phyloP scores from a whole-genome alignment of 2,888 invertebrate species.

The Galeruca laticollis region DNA sequence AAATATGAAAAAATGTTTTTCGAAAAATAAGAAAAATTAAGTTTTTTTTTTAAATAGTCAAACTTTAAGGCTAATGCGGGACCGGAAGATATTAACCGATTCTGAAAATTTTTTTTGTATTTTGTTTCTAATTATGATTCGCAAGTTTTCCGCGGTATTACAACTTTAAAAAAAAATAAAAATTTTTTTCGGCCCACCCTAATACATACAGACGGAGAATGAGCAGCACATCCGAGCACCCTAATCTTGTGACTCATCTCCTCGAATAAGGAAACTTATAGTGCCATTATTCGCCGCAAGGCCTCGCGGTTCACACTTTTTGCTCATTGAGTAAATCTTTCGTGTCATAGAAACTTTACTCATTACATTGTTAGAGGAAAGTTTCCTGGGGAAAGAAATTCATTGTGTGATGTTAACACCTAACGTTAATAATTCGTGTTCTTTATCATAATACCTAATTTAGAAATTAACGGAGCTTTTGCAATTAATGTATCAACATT shows the following conservation, averaged over 20 bases:
- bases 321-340: conserved; percentile 24
- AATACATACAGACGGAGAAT: conserved; percentile 9
- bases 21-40: too few relatives aligned
- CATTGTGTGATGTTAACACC: conserved; percentile 2
- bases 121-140: too few relatives aligned
- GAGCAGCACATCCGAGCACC: conserved; percentile 10
- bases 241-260: conserved; percentile 20
- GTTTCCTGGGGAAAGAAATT: background rate
- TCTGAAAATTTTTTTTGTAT: too few relatives aligned
- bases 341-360: conserved; percentile 11
- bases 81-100: too few relatives aligned
- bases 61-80: too few relatives aligned
- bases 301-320: conserved; percentile 21
- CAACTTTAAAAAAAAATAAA: too few relatives aligned
- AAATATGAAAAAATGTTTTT: too few relatives aligned
- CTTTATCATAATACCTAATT: conserved; percentile 21
- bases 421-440: conserved; percentile 17
- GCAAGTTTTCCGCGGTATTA: too few relatives aligned
- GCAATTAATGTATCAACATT: background rate
- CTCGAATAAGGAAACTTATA: conserved; percentile 25
- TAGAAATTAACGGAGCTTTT: conserved; percentile 3
- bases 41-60: too few relatives aligned
- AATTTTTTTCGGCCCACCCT: too few relatives aligned
- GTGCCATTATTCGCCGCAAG: conserved; percentile 22
- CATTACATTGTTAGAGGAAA: conserved; percentile 13